Conservation (phyloP, 2,797 vertebrate species). For the Falco naumanni region DNA sequence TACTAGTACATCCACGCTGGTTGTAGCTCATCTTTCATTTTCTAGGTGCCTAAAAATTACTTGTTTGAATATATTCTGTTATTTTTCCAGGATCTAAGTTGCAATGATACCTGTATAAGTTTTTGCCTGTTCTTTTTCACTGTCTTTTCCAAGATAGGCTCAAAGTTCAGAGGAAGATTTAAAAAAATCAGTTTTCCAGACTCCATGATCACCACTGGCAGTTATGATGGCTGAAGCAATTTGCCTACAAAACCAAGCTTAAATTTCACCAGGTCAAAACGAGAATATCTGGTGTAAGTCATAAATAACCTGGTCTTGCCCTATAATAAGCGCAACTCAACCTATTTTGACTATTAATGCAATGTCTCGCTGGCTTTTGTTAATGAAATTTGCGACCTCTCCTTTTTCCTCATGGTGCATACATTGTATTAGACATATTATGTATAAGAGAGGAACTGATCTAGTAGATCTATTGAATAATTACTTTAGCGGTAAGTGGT, state of each 20-base stretch:
- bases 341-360: not conserved
- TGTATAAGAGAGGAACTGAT: not conserved
- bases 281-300: not conserved
- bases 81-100: not conserved
- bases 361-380: not conserved
- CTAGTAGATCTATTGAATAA: not conserved
- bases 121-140: not conserved
- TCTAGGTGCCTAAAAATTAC: not conserved
- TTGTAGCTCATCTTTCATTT: conserved; percentile 6
- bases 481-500: not conserved
- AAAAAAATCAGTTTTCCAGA: not conserved
- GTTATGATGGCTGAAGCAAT: not conserved
- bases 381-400: not conserved
- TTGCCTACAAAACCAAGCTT: not conserved
- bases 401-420: not conserved
- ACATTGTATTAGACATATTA: not conserved
- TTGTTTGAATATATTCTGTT: not conserved
- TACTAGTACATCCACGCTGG: not conserved
- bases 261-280: not conserved
- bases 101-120: not conserved
- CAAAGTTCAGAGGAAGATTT: not conserved
- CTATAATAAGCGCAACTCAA: not conserved
- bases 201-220: not conserved
- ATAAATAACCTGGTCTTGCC: not conserved
- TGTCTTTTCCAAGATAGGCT: not conserved